Evolutionary conservation across 2,113 vertebrate genomes (phyloP), one percentile per base, ranked within the genome.

Genomic region (Neomonachus schauinslandi): DNA sequence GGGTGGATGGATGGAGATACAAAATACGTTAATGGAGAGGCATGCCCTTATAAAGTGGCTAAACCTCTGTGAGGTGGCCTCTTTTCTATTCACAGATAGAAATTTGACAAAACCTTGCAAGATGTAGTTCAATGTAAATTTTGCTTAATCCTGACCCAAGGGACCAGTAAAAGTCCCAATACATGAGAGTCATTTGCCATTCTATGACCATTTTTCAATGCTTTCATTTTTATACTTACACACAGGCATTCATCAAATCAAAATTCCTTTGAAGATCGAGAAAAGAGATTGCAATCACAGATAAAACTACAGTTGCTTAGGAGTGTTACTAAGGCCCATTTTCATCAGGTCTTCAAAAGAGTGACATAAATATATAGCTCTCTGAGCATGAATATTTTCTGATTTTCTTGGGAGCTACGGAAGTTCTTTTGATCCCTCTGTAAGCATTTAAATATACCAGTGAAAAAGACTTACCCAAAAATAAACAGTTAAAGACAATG

Each of bases 261-360:
- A 91, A 97, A 96, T 96, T 94, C 83, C 39, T 94, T 94, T 71
- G n/a, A 86, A 97, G 76, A 82, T 19, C 67, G 57, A 82, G 42
- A 59, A 84, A 72, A 95, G 42, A 72, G 51, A 95, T 95, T 83
- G n/a, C 72, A 96, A 97, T 96, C 93, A 95, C 57, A 85, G 82
- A 86, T 42, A 83, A 88, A 97, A 71, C 77, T 93, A 51, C 26
- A 91, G 59, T 95, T 83, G 21, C 72, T 93, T 69, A 72, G 22
- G 88, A 92, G 28, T 91, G 15, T 95, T 93, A 74, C 71, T 46
- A 53, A 93, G 71, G 28, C 65, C 81, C n/a, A 86, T 98, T 97
- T 98, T 91, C 89, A 91, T 97, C 93, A 95, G 76, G 31, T 7
- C 69, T 96, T 91, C 71, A 39, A 57, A 92, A 86, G 79, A 93